Conservation (phyloP, 2,113 vertebrate species). For the Nettapus auritus region DNA sequence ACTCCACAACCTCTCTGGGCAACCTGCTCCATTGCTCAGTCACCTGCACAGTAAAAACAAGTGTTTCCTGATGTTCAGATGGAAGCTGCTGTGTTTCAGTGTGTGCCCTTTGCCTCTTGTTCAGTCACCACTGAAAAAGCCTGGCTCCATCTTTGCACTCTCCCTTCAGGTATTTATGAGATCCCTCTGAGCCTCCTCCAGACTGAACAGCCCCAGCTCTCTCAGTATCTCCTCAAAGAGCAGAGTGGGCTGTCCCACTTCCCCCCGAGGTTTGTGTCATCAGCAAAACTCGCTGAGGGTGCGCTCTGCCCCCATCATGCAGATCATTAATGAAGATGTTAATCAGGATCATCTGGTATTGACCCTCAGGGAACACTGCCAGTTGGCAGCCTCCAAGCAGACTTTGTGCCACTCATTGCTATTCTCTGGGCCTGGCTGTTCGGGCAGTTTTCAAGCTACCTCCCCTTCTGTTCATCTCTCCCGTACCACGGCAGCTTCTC, state of each 20-base stretch:
- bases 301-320: not conserved
- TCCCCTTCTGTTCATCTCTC: not conserved
- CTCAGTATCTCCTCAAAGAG: too few species aligned
- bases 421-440: not conserved
- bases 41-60: not conserved
- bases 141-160: not conserved
- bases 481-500: not conserved
- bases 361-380: not conserved
- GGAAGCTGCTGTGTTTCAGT: not conserved
- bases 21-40: not conserved
- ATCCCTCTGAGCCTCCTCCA: not conserved
- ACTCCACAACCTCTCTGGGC: too few species aligned
- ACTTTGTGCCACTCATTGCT: not conserved
- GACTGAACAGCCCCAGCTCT: too few species aligned
- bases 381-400: not conserved
- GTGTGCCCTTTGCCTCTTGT: not conserved
- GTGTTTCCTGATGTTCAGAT: not conserved
- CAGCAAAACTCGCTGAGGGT: not conserved
- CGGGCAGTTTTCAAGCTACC: not conserved
- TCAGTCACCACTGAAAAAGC: not conserved
- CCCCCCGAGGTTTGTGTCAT: not conserved
- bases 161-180: not conserved
- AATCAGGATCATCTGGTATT: not conserved
- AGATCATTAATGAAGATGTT: not conserved
- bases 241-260: too few species aligned